These are phyloP conservation scores for Leucozona laternaria DNA, from an alignment of 2,888 invertebrate genomes.

Conservation along the genomic window DNA sequence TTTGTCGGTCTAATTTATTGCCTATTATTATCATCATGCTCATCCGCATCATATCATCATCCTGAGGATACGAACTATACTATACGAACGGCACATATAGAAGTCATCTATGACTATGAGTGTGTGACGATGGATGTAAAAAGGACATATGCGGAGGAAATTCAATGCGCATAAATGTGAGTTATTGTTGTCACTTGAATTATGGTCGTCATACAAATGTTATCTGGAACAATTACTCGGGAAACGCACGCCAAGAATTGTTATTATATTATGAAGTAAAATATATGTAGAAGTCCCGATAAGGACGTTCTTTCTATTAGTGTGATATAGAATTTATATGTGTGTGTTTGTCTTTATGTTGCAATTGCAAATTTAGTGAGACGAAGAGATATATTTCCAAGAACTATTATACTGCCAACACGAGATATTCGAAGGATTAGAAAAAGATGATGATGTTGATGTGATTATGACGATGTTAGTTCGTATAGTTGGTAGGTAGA, in stretches of 20 bases:
- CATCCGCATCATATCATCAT: constrained; percentile 72
- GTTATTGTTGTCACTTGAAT: constrained; percentile 75
- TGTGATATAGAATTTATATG: background rate
- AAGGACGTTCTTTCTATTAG: constrained; percentile 16
- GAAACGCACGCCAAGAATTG: constrained; percentile 71
- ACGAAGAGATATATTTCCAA: constrained; percentile 55
- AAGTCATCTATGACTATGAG: background rate
- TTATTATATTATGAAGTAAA: background rate
- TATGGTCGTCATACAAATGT: constrained; percentile 75
- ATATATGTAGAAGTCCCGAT: constrained; percentile 33
- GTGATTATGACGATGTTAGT: constrained; percentile 21
- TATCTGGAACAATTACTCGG: constrained; percentile 72
- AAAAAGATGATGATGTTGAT: constrained; percentile 46
- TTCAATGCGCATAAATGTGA: constrained; percentile 75
- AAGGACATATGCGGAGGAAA: constrained; percentile 74
- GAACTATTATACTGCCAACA: constrained; percentile 30
- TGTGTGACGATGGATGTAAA: constrained; percentile 53
- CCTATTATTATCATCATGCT: constrained; percentile 68
- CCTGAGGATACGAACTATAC: constrained; percentile 43
- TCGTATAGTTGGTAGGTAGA: background rate
- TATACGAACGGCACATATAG: background rate
- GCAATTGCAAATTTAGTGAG: constrained; percentile 42
- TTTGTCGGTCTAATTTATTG: constrained; percentile 73
- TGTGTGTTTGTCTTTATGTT: constrained; percentile 17
- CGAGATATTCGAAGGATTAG: constrained; percentile 8